Conservation (phyloP, 53 echinoderm and acorn worm species). For the Paracentrotus lividus region DNA sequence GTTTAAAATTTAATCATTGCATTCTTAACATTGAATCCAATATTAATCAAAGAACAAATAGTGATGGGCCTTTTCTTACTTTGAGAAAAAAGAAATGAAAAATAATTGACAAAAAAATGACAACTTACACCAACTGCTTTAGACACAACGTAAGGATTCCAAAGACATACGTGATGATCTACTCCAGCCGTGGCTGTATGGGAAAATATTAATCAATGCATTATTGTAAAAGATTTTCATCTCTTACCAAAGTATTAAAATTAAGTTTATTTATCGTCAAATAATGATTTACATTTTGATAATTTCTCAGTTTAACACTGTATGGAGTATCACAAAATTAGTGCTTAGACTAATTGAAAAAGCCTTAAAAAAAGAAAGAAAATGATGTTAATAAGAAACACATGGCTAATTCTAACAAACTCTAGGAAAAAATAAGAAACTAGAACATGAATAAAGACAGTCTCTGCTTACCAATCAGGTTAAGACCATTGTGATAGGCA, state of each 20-base stretch:
- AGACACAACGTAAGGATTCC: constrained; percentile 99
- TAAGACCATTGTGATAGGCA: constrained; percentile 91
- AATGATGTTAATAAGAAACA: not conserved
- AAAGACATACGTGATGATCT: constrained; percentile 94
- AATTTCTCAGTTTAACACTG: no score
- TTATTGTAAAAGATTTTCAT: no score
- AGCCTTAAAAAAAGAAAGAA: no score
- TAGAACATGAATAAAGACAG: not conserved
- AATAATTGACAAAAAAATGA: not conserved
- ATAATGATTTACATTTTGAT: no score
- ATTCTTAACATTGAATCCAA: no score
- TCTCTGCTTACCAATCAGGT: constrained; percentile 90
- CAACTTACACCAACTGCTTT: constrained; percentile 96
- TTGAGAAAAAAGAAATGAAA: not conserved
- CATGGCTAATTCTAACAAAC: no score
- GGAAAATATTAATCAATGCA: no score
- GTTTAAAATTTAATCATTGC: no score
- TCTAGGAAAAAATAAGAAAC: not conserved
- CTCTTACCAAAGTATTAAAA: no score
- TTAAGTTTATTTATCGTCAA: no score
- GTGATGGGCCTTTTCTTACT: not conserved
- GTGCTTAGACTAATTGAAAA: no score
- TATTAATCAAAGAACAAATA: not conserved
- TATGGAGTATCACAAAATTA: no score
- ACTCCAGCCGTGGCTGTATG: constrained; percentile 88